Percentiles rank a stretch among this genome's conserved stretches.
Evolutionary conservation across 2,113 vertebrate genomes (phyloP).

Genomic region (Tapirus terrestris): DNA sequence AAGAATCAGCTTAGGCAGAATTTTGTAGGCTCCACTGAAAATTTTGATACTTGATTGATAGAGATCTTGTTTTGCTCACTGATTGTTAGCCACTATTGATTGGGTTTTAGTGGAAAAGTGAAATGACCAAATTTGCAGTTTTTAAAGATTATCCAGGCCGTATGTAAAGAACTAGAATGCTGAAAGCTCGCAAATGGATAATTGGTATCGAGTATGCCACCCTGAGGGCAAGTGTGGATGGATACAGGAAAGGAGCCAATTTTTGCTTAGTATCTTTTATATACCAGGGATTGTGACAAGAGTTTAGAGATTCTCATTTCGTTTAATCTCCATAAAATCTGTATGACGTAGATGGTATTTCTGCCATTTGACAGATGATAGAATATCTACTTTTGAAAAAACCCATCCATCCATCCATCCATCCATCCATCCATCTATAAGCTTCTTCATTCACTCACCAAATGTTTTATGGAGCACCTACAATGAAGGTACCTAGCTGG

Average conservation of each 20-base stretch:
- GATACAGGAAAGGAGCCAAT: not conserved
- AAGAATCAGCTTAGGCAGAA: not conserved
- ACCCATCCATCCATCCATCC: not conserved
- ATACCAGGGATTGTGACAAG: not conserved
- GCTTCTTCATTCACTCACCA: not conserved
- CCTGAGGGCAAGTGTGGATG: not conserved
- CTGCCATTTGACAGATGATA: not conserved
- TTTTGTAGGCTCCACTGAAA: not conserved
- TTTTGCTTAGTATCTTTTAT: not conserved
- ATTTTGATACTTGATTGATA: not conserved
- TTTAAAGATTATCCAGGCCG: not conserved
- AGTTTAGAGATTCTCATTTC: constrained; percentile 2
- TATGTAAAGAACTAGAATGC: not conserved
- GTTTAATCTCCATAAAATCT: constrained; percentile 12
- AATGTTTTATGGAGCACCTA: not conserved
- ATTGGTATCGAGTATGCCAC: not conserved
- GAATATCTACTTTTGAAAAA: not conserved
- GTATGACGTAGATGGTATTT: not conserved
- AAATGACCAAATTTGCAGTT: not conserved
- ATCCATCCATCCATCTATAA: not conserved
- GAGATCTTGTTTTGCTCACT: not conserved
- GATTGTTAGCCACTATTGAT: not conserved
- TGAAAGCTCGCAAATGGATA: not conserved
- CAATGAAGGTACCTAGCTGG: not conserved
- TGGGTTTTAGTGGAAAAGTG: not conserved